These are phyloP conservation scores for Paedocypris micromegethes DNA, from an alignment of 2,797 vertebrate genomes.

Conservation along the genomic window DNA sequence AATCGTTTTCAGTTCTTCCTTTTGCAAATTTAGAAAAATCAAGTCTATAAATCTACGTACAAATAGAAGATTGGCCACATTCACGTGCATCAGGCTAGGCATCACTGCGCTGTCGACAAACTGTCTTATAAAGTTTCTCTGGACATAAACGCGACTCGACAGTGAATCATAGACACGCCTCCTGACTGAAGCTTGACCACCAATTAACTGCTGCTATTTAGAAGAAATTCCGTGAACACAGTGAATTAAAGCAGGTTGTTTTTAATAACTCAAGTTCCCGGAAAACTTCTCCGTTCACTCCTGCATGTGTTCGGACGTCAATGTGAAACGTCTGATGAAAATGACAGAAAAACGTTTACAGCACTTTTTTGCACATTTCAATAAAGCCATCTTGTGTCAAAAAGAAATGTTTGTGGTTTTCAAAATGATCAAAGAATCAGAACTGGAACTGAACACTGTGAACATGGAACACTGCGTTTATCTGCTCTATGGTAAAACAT, in stretches of 20 bases:
- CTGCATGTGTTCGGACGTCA: conserved; percentile 38
- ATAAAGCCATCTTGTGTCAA: conserved; percentile 48
- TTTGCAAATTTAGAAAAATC: too few species aligned
- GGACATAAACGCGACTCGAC: too few species aligned
- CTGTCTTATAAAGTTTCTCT: too few species aligned
- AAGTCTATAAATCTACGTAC: too few species aligned
- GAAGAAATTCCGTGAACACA: neutral
- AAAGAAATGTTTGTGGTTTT: conserved; percentile 10
- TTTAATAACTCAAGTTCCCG: neutral
- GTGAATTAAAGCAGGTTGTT: neutral
- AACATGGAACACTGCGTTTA: too few species aligned
- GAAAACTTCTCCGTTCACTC: neutral
- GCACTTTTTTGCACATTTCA: conserved; percentile 57
- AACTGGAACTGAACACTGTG: neutral
- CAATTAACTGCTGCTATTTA: conserved; percentile 6
- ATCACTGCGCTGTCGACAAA: too few species aligned
- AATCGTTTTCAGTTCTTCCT: too few species aligned
- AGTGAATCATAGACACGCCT: neutral
- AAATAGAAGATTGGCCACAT: too few species aligned
- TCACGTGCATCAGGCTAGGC: too few species aligned
- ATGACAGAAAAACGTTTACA: conserved; percentile 49
- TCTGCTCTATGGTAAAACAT: too few species aligned
- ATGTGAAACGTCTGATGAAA: conserved; percentile 25
- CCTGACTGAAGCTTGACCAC: conserved; percentile 7
- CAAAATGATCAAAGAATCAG: neutral